These are phyloP conservation scores for Psittacula derbiana DNA, from an alignment of 2,797 vertebrate genomes.

Conservation along the genomic window DNA sequence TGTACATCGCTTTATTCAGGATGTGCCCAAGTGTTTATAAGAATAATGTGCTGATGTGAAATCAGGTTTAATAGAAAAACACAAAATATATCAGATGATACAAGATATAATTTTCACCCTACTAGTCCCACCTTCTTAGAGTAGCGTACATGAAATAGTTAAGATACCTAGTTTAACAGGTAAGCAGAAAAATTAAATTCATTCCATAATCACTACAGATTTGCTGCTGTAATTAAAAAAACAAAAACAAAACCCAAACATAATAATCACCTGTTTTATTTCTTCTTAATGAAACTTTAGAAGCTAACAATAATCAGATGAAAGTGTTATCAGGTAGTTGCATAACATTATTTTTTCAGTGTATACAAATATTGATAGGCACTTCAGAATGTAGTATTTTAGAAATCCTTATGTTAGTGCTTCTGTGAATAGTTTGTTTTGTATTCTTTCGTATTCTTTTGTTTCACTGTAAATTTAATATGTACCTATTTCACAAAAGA, in stretches of 20 bases:
- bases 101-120: not conserved
- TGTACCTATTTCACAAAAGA: not conserved
- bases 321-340: not conserved
- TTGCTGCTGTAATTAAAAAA: not conserved
- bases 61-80: not conserved
- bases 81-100: not conserved
- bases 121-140: not conserved
- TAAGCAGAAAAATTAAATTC: not conserved
- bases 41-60: not conserved
- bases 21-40: not conserved
- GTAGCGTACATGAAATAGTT: not conserved
- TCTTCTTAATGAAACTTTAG: not conserved
- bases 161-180: not conserved
- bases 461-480: not conserved
- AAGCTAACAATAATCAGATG: not conserved
- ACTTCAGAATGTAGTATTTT: not conserved
- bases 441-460: not conserved
- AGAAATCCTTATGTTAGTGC: not conserved
- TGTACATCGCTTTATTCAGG: not conserved
- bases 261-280: not conserved
- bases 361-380: not conserved
- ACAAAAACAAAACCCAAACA: fast-evolving
- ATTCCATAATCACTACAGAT: not conserved
- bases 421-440: not conserved
- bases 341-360: fast-evolving